These are phyloP conservation scores for Malurus leucopterus DNA, from an alignment of 2,797 vertebrate species.

Conservation along the genomic window DNA sequence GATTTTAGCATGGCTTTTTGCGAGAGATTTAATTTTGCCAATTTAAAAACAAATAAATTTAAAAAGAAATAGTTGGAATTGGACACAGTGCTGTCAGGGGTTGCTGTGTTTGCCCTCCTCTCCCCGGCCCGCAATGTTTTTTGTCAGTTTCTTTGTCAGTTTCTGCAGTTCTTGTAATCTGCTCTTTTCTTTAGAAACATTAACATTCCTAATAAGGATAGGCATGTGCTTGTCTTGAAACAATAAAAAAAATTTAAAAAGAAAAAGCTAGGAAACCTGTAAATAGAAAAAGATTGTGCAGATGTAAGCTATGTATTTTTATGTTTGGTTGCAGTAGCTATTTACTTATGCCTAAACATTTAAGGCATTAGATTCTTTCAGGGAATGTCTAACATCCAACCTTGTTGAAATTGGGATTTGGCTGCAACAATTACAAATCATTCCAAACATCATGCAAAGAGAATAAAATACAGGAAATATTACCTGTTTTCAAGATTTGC, in stretches of 20 bases:
- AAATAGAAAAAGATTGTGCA: not conserved
- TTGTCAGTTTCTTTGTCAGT: not conserved
- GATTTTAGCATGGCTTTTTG: not conserved
- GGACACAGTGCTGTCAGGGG: too few species aligned
- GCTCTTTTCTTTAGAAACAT: not conserved
- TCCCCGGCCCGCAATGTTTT: accelerated
- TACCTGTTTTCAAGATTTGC: not conserved
- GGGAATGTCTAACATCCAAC: not conserved
- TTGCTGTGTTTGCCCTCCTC: not conserved
- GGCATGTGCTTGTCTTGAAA: not conserved
- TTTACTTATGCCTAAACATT: not conserved
- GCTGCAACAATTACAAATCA: not conserved
- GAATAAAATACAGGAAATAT: not conserved
- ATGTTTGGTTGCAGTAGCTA: not conserved
- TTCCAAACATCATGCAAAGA: not conserved
- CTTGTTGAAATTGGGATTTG: not conserved
- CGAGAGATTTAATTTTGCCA: not conserved
- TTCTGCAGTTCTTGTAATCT: not conserved
- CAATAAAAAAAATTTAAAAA: not conserved
- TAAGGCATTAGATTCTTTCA: not conserved
- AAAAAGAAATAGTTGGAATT: not conserved
- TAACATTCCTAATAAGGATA: not conserved
- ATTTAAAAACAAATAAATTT: too few species aligned
- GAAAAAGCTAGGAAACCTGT: not conserved
- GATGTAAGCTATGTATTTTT: not conserved